These are phyloP conservation scores for Nudaria mundana DNA, from an alignment of 2,888 invertebrate genomes.

Conservation along the genomic window DNA sequence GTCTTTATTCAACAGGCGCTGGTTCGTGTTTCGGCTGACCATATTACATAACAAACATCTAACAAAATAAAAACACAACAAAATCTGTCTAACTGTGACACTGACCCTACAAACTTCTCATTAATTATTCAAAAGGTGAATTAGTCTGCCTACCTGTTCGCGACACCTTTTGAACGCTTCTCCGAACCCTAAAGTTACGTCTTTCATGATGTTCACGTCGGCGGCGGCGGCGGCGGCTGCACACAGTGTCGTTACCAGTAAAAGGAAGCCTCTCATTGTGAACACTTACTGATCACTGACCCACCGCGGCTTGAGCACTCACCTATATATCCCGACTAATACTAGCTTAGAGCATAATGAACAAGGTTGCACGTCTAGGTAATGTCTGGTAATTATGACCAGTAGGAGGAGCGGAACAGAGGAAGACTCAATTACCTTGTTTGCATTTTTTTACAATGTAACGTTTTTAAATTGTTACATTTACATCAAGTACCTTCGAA, in stretches of 20 bases:
- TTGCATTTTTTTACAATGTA: conserved; percentile 3
- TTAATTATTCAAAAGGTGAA: too few relatives aligned
- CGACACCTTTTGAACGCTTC: conserved; percentile 66
- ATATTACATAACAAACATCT: too few relatives aligned
- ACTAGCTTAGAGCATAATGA: background rate
- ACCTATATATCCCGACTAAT: conserved; percentile 14
- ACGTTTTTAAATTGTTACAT: background rate
- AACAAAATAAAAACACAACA: too few relatives aligned
- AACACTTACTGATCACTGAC: background rate
- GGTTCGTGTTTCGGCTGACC: too few relatives aligned
- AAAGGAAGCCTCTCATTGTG: conserved; percentile 7
- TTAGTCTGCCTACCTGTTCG: conserved; percentile 52
- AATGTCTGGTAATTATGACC: background rate
- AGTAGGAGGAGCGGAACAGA: background rate
- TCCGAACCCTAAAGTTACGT: conserved; percentile 72
- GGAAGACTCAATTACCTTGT: conserved; percentile 7
- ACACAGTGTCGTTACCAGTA: conserved; percentile 17
- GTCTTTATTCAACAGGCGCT: too few relatives aligned
- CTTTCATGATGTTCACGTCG: conserved; percentile 60
- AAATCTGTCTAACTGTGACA: too few relatives aligned
- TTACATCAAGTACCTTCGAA: background rate
- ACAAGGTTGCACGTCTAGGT: background rate
- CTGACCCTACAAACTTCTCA: too few relatives aligned
- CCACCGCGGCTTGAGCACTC: background rate
- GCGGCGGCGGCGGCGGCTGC: conserved; percentile 23